These are phyloP conservation scores for Exocentrus adspersus DNA, from an alignment of 2,888 invertebrate genomes.

Conservation along the genomic window DNA sequence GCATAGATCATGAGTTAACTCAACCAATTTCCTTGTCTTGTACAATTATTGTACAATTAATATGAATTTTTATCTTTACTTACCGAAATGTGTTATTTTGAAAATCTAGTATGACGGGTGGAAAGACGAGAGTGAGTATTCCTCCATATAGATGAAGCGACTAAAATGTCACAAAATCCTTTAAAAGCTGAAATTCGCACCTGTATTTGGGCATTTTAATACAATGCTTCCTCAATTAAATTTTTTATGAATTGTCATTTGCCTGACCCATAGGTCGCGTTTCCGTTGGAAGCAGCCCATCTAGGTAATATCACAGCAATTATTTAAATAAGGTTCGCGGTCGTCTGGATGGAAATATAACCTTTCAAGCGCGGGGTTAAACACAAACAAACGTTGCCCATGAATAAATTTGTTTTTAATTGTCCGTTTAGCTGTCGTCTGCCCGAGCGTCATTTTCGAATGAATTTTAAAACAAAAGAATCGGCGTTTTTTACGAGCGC, in stretches of 20 bases:
- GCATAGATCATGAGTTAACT: too few species aligned
- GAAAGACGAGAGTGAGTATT: neutral
- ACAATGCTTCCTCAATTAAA: conserved; percentile 5
- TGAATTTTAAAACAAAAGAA: conserved; percentile 26
- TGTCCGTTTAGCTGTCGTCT: conserved; percentile 7
- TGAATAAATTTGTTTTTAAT: conserved; percentile 29
- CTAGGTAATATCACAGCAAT: conserved; percentile 15
- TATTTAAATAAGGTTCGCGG: conserved; percentile 15
- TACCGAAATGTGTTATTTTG: too few species aligned
- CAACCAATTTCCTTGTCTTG: too few species aligned
- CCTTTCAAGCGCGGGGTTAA: conserved; percentile 22
- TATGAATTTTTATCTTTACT: too few species aligned
- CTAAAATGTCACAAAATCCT: neutral
- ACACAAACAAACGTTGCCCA: conserved; percentile 23
- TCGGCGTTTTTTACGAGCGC: conserved; percentile 20
- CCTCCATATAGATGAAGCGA: neutral
- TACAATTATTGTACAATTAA: too few species aligned
- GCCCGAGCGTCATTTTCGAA: conserved; percentile 20
- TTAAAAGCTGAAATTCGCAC: conserved; percentile 11
- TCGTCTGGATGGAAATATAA: conserved; percentile 3
- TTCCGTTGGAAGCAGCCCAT: conserved; percentile 9
- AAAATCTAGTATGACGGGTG: too few species aligned
- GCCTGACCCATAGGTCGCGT: neutral
- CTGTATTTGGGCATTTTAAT: conserved; percentile 13
- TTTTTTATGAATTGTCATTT: conserved; percentile 15